phyloP scores from a whole-genome alignment of 2,797 vertebrate genomes.

The Clarias pachynema region DNA sequence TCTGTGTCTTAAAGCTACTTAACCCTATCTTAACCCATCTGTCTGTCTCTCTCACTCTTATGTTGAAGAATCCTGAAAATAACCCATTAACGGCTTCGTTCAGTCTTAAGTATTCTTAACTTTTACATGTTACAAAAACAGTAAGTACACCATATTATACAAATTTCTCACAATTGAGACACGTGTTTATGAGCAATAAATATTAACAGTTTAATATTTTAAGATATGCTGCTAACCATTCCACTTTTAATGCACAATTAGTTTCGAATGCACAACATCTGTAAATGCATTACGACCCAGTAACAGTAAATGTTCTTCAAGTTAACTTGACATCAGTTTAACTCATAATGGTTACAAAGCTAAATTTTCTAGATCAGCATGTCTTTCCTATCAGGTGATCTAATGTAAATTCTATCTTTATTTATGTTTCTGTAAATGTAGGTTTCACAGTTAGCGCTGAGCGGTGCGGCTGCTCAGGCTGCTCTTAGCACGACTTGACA shows the following conservation, averaged over 20 bases:
- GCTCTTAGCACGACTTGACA: slow-evolving; percentile 17
- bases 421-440: not conserved
- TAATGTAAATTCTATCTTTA: not conserved
- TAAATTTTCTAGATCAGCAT: not conserved
- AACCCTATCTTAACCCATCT: slow-evolving; percentile 48
- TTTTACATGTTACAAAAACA: not conserved
- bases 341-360: not conserved
- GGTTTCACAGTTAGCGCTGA: slow-evolving; percentile 6
- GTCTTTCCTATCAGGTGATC: not conserved
- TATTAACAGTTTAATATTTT: not conserved
- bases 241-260: not conserved
- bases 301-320: not conserved
- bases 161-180: not conserved
- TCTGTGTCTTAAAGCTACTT: slow-evolving; percentile 45
- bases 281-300: not conserved
- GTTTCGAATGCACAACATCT: too few relatives aligned
- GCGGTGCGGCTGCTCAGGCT: not conserved
- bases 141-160: not conserved
- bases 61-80: slow-evolving; percentile 21
- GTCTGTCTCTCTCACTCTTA: not conserved
- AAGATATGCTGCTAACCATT: not conserved
- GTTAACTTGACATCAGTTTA: not conserved
- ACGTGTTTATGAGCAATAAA: not conserved
- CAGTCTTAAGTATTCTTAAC: not conserved
- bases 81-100: not conserved